phyloP scores from a whole-genome alignment of 2,113 vertebrate species.

The Burhinus oedicnemus region DNA sequence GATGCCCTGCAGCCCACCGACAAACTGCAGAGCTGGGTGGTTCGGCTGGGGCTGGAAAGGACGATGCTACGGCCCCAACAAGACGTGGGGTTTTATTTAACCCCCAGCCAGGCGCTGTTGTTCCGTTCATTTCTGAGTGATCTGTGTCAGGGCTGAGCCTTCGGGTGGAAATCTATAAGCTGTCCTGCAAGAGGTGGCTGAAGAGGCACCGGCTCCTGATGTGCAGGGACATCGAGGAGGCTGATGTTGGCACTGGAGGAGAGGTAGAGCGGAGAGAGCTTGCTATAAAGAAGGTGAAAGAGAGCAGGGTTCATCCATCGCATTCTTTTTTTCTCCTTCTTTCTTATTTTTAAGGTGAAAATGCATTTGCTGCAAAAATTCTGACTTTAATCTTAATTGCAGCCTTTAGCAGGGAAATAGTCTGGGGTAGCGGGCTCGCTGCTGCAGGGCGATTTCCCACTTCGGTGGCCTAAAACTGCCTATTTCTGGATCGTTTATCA shows the following conservation, averaged over 20 bases:
- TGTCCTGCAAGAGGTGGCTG: neutral
- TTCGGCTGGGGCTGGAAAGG: neutral
- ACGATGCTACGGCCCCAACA: accelerated
- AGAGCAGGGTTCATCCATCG: neutral
- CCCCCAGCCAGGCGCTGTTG: neutral
- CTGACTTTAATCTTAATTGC: neutral
- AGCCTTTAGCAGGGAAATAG: neutral
- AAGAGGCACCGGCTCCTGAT: neutral
- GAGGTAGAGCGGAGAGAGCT: neutral
- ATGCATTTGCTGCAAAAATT: neutral
- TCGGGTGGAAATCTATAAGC: neutral
- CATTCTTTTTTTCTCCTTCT: no score
- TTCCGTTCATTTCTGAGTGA: neutral
- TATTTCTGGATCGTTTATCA: neutral
- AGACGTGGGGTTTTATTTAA: accelerated
- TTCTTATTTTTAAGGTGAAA: neutral
- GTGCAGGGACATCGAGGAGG: neutral
- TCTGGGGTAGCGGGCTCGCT: accelerated
- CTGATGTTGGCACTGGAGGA: neutral
- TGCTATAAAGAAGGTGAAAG: neutral
- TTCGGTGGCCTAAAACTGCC: neutral
- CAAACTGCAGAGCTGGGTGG: neutral
- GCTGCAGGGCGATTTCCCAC: neutral
- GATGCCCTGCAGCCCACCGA: neutral
- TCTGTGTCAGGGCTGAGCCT: neutral